phyloP scores from a whole-genome alignment of 2,888 invertebrate species.

The Thymelicus lineola region DNA sequence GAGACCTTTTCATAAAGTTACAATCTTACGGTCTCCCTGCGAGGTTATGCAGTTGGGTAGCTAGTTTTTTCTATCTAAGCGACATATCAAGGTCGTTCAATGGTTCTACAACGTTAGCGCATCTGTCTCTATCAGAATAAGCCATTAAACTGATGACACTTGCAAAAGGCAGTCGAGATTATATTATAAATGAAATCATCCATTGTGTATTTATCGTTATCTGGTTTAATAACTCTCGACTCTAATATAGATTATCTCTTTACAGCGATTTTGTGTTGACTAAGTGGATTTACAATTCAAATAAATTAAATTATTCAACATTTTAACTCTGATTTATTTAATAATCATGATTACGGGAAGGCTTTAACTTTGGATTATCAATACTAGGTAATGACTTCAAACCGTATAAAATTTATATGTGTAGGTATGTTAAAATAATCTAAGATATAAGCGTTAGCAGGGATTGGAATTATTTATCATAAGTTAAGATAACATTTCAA shows the following conservation, averaged over 20 bases:
- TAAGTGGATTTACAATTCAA: background rate
- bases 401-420: too few species aligned
- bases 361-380: background rate
- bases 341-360: background rate
- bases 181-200: slow-evolving; percentile 15
- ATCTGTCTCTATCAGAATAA: background rate
- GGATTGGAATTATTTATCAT: too few species aligned
- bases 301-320: background rate
- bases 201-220: background rate
- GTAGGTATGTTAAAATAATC: too few species aligned
- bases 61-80: too few species aligned
- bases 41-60: too few species aligned
- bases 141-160: slow-evolving; percentile 1
- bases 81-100: too few species aligned
- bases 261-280: background rate
- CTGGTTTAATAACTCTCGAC: background rate
- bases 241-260: background rate
- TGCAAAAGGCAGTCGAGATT: background rate
- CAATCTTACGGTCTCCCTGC: too few species aligned
- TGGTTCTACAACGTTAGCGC: background rate
- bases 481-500: too few species aligned
- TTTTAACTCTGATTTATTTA: background rate
- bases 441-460: too few species aligned
- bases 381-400: too few species aligned
- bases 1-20: too few species aligned